Conservation (phyloP, 2,888 invertebrate genomes). For the Dryocosmus kuriphilus region DNA sequence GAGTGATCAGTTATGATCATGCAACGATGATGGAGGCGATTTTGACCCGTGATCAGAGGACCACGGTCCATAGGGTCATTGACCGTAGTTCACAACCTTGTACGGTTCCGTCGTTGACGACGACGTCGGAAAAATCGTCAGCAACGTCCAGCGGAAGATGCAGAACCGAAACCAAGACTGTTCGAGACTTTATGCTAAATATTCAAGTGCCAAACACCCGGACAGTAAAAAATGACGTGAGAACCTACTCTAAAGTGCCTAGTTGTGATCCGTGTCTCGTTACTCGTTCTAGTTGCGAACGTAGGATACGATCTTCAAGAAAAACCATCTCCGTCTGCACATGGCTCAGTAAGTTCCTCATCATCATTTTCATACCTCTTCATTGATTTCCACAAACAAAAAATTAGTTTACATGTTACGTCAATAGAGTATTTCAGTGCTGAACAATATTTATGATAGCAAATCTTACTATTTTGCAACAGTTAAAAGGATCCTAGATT, state of each 20-base stretch:
- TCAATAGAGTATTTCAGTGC: no score
- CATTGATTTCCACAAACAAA: not conserved
- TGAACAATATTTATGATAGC: no score
- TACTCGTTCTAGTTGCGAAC: slow-evolving; percentile 38
- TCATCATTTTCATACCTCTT: slow-evolving; percentile 35
- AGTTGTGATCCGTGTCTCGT: slow-evolving; percentile 49
- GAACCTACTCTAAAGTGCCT: slow-evolving; percentile 53
- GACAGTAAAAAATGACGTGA: slow-evolving; percentile 43
- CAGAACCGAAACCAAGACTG: slow-evolving; percentile 32
- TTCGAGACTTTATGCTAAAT: slow-evolving; percentile 41
- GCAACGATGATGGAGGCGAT: slow-evolving; percentile 68
- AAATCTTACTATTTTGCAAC: no score
- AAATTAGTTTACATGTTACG: no score
- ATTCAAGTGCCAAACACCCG: slow-evolving; percentile 40
- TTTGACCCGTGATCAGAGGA: slow-evolving; percentile 72
- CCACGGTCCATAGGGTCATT: slow-evolving; percentile 70
- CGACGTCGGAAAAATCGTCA: slow-evolving; percentile 18
- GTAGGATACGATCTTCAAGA: slow-evolving; percentile 50
- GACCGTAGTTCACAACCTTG: slow-evolving; percentile 51
- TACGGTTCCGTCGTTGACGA: slow-evolving; percentile 27
- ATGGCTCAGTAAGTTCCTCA: slow-evolving; percentile 74
- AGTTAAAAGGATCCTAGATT: no score
- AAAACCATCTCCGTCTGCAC: slow-evolving; percentile 62
- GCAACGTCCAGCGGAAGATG: slow-evolving; percentile 38
- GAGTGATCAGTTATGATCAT: slow-evolving; percentile 31